Conservation (phyloP, 2,888 invertebrate genomes). For the Teleogryllus oceanicus region DNA sequence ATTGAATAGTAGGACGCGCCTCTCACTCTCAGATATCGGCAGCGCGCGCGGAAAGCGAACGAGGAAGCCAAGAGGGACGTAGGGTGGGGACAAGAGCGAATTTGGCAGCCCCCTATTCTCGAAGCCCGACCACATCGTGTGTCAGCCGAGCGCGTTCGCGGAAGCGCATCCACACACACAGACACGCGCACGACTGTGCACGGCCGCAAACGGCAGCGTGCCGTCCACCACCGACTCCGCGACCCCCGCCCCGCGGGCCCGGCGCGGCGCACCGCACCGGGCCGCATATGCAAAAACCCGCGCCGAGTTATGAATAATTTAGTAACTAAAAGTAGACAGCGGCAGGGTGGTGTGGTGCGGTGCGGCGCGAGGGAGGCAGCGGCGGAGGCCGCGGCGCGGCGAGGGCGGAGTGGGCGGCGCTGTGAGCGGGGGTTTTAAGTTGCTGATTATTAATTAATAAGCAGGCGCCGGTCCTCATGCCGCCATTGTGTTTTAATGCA, state of each 20-base stretch:
- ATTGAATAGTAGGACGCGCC: not conserved
- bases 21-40: not conserved
- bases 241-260: not conserved
- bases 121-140: not conserved
- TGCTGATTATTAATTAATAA: constrained; percentile 18
- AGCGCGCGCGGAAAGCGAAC: not conserved
- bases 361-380: not conserved
- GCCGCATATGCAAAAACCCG: constrained; percentile 9
- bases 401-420: not conserved
- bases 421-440: not conserved
- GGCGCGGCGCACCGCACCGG: not conserved
- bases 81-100: not conserved
- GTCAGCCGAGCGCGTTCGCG: not conserved
- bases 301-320: constrained; percentile 9
- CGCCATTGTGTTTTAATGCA: constrained; percentile 18
- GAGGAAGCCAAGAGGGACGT: not conserved
- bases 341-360: not conserved
- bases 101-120: not conserved
- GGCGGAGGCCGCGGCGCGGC: not conserved
- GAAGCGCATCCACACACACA: not conserved
- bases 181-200: not conserved
- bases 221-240: too few relatives aligned
- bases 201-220: too few relatives aligned
- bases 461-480: not conserved
- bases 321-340: not conserved